Base-by-base conservation (phyloP, 2,888 invertebrate genomes). In the Pseudococcus jackbeardsleyi region DNA sequence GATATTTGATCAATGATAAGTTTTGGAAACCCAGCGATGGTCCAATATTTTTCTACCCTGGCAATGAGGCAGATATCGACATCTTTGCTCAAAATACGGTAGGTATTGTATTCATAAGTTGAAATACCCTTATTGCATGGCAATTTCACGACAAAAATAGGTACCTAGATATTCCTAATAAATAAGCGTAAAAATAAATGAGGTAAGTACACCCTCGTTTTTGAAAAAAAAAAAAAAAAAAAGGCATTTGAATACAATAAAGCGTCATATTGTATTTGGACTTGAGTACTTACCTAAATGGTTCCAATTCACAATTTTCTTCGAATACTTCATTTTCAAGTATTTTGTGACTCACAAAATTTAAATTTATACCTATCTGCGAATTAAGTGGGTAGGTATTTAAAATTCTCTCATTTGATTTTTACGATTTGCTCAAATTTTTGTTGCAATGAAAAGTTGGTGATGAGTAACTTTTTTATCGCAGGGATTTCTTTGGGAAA, bases 51-150 rank as follows among this genome's bases (percentile, higher is more conserved):
- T 95, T 96, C 91, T 98, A 98, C 91, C 96, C 98, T 0, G 99
- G 99, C 90, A 99, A 99, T 93, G 99, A 99, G 94, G 99, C 98
- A 79, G 94, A 95, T 91, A 97, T 99, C 90, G 95, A 96, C 91
- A 92, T 94, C 90, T 99, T 99, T 92, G 96, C 97, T 0, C 93
- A 97, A 90, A 97, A 98, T 92, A 96, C 97, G 0, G 93, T 85
- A 86, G n/a, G n/a, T n/a, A n/a, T n/a, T n/a, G n/a, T n/a, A n/a
- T n/a, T n/a, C n/a, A n/a, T n/a, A n/a, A n/a, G n/a, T n/a, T n/a
- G n/a, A n/a, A n/a, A n/a, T n/a, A n/a, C 26, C 26, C 3, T 46
- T 7, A 46, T 46, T 46, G 8, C 2, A 1, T 46, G 46, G 46
- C 6, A 46, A 46, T 46, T 46, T 33, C 3, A 33, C 8, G 6